Base-by-base conservation (phyloP, 2,888 invertebrate genomes). In the Drosophila melanosoma region DNA sequence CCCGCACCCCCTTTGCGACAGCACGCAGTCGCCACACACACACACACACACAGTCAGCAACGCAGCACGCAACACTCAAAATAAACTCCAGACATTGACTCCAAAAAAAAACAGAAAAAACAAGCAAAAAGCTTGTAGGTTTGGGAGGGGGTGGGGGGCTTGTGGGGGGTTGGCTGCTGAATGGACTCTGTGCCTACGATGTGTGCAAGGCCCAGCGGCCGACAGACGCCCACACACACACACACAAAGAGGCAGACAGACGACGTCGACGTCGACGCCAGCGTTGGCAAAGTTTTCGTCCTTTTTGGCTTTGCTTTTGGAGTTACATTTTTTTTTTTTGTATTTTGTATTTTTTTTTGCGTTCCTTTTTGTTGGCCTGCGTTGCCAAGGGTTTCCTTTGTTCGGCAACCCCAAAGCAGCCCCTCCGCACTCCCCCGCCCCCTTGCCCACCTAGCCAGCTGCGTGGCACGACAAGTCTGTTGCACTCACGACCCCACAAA, bases 311-410 rank as follows among this genome's bases (percentile, higher is more conserved):
- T 77, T 69, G 67, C 53, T 66, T 65, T 66, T 57, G 35, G 52
- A 48, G 35, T 35, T 62, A 67, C 69, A 74, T 79, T 70, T 54
- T 26, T 54, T 26, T 54, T 10, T 38, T 3, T 33, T 56, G 17
- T 29, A 26, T 38, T 56, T 54, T 36, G 17, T 38, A 38, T 56
- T 38, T 56, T 83, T 83, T 49, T 26, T 79, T 77, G 81, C 74
- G 79, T 76, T 87, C 79, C 81, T 88, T 87, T 87, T 86, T 89
- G 87, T 90, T 82, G 87, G 82, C 83, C 82, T 89, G 90, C 92
- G 91, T 92, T 92, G 91, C 91, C 83, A 91, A 87, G 91, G 91
- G 89, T 92, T 91, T 92, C 83, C 91, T 91, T 91, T 91, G 91
- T 91, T 91, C 81, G 57, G 79, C 61, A 40, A 61, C 53, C 54